Base-by-base conservation (phyloP, 2,888 invertebrate species). In the Drosophila nr. medialis region DNA sequence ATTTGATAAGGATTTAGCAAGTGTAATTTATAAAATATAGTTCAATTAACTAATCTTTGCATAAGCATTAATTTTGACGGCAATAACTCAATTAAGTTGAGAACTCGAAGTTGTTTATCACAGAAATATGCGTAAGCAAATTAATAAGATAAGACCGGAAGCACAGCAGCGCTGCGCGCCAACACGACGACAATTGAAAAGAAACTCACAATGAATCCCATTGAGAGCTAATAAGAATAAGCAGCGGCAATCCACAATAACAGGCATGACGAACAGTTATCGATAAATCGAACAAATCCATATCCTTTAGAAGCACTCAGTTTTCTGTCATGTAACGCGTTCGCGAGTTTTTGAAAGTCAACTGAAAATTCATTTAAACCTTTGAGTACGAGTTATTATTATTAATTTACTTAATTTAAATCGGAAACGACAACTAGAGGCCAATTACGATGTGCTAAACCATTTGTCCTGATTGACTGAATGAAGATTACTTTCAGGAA, bases 1-100 rank as follows among this genome's bases (percentile, higher is more conserved):
- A 73, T 76, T 86, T 56, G 10, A 27, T 54, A 54, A 40, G 30
- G 15, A 34, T 49, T 40, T 15, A 32, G 36, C 30, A 30, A 48
- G n/a, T 59, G 18, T 61, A 18, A 42, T 48, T 45, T n/a, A 27
- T 30, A 10, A 63, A 40, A 49, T 24, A 68, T 11, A 32, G 56
- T 68, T 53, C 50, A 75, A 64, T 54, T 49, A 68, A 38, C 36
- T 29, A 58, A 58, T 64, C 13, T 67, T 40, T 27, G 60, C 49
- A 50, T 64, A 69, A 65, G 65, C 66, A 64, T 21, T 54, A 59
- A 40, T 45, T 63, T 74, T 60, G 48, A 59, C 38, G 49, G 40
- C 11, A 66, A 72, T 77, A 72, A 78, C 78, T 82, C 40, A 82
- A 82, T 83, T 82, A 72, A 59, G 63, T 61, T 72, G 38, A 63